Percentiles rank a stretch among this genome's conserved stretches.
Conservation (phyloP, 2,797 vertebrate species). For the Dipus sagitta region DNA sequence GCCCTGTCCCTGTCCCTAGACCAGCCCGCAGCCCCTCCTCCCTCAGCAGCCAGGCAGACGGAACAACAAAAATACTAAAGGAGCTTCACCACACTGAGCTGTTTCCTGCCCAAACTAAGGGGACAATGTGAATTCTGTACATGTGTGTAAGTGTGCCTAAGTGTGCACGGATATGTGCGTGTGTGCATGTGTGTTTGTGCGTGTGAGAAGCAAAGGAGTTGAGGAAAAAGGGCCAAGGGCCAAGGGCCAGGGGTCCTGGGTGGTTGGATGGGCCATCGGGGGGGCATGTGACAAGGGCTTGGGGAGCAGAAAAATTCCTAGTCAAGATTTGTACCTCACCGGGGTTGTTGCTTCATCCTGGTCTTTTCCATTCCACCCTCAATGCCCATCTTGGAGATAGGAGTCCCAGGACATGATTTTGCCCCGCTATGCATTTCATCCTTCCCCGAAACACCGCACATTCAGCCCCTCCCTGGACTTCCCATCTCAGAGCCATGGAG, state of each 20-base stretch:
- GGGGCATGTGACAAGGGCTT: neutral
- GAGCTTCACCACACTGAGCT: constrained; percentile 76
- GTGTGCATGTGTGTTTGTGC: neutral
- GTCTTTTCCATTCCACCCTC: neutral
- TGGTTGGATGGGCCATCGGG: neutral
- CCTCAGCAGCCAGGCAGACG: constrained; percentile 75
- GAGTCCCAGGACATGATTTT: neutral
- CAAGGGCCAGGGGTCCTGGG: neutral
- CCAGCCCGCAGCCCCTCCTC: constrained; percentile 32
- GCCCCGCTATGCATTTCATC: neutral
- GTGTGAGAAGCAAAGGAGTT: neutral
- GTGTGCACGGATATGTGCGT: too few species aligned
- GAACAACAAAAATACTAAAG: constrained; percentile 78
- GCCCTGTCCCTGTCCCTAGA: neutral
- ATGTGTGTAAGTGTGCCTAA: neutral
- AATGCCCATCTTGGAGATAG: neutral
- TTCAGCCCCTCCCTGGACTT: neutral
- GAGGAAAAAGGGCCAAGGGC: constrained; percentile 5
- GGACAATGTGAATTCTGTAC: constrained; percentile 70
- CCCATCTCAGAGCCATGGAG: constrained; percentile 23
- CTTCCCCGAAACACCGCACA: neutral
- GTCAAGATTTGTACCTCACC: neutral
- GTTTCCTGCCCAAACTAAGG: constrained; percentile 78
- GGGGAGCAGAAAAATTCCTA: neutral
- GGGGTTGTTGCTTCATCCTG: neutral